Percentiles rank a stretch among this genome's conserved stretches.
phyloP scores from a whole-genome alignment of 2,797 vertebrate genomes.

The Amblyraja radiata region DNA sequence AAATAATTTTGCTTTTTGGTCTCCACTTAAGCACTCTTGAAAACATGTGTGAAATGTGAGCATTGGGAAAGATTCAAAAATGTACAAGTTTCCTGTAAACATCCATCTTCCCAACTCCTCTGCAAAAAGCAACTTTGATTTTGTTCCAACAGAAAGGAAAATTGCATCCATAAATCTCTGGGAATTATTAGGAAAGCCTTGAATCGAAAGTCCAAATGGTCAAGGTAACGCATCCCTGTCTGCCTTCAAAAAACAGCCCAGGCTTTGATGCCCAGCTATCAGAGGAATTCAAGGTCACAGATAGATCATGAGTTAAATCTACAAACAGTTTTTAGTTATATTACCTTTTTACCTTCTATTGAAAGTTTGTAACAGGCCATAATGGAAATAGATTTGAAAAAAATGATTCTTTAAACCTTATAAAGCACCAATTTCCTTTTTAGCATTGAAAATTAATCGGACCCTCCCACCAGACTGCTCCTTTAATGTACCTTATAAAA shows the following conservation, averaged over 20 bases:
- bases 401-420: neutral
- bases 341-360: neutral
- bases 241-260: neutral
- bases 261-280: slow-evolving; percentile 1
- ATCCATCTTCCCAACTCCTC: slow-evolving; percentile 37
- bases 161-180: slow-evolving; percentile 36
- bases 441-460: neutral
- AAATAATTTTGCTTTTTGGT: neutral
- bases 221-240: slow-evolving; percentile 27
- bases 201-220: slow-evolving; percentile 7
- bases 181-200: slow-evolving; percentile 30
- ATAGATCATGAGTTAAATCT: neutral
- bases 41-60: neutral
- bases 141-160: slow-evolving; percentile 16
- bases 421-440: neutral
- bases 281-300: slow-evolving; percentile 28
- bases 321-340: neutral
- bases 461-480: neutral
- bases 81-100: slow-evolving; percentile 32
- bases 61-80: neutral
- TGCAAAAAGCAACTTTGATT: slow-evolving; percentile 40
- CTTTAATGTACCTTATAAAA: too few relatives aligned
- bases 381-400: neutral
- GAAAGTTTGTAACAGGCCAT: neutral
- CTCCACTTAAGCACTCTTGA: neutral